phyloP scores from a whole-genome alignment of 2,797 vertebrate species.

The Emys orbicularis region DNA sequence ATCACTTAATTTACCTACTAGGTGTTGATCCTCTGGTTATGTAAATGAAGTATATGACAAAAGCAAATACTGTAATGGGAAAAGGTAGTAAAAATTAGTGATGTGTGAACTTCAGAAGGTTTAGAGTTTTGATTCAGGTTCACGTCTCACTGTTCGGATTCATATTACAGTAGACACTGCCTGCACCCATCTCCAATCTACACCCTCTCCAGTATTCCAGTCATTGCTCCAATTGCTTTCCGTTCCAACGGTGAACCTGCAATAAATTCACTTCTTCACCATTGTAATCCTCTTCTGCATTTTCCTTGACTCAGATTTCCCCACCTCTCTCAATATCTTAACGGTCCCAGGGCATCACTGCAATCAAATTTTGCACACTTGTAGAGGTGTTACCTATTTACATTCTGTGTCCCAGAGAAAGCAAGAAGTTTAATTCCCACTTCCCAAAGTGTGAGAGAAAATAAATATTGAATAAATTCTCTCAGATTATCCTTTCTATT shows the following conservation, averaged over 20 bases:
- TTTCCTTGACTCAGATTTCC: background rate
- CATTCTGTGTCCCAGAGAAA: background rate
- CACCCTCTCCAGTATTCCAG: slow-evolving; percentile 15
- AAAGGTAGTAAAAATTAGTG: background rate
- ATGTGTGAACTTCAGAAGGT: background rate
- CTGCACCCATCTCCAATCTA: background rate
- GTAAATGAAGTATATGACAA: background rate
- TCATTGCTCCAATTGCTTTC: slow-evolving; percentile 12
- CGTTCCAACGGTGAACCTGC: slow-evolving; percentile 23
- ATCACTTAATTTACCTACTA: background rate
- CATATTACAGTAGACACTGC: background rate
- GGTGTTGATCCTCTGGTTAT: background rate
- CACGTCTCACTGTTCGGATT: background rate
- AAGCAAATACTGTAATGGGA: background rate
- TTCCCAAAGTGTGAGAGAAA: background rate
- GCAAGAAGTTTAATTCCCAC: background rate
- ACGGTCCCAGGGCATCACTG: background rate
- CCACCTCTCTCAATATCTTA: background rate
- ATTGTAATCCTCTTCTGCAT: background rate
- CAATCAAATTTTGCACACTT: background rate
- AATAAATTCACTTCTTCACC: background rate
- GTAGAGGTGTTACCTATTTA: background rate
- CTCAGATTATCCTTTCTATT: background rate
- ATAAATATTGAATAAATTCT: background rate
- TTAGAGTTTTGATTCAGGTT: background rate